Base-by-base conservation (phyloP, 2,888 invertebrate species). In the Mellilla xanthometata region DNA sequence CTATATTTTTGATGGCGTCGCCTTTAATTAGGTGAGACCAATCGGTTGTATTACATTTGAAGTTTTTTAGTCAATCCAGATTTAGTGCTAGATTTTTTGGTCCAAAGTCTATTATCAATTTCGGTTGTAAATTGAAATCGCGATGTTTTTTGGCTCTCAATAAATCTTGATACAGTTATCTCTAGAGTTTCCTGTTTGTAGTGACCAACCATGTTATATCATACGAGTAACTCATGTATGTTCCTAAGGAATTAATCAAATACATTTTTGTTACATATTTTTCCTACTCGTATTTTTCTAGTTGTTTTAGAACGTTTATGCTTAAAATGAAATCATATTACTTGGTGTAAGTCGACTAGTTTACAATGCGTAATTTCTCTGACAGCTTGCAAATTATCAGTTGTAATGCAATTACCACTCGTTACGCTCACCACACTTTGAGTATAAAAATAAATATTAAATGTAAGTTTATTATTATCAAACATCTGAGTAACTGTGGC, bases 11-110 rank as follows among this genome's bases (percentile, higher is more conserved):
- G 64, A 72, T 72, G 63, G 72, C 66, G 68, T 65, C 63, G 63
- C 61, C 50, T 51, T 58, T 65, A 68, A 74, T 72, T 69, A 64
- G 50, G 54, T 64, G 56, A 49, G 56, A 62, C 70, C 60, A 71
- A 76, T 76, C 63, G 67, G 68, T 76, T 76, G 71, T 74, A 65
- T 77, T 74, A 76, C 68, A 67, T 67, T 56, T 56, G 19, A n/a
- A 49, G 50, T 49, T 56, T 40, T 58, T 43, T 38, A 22, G 26
- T 2, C 12, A 8, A 24, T 10, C 12, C 3, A n/a, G 24, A 12
- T 23, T 11, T 23, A 30, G 2, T 7, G 24, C 24, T n/a, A 5
- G n/a, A 27, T 28, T 28, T 36, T 22, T 12, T 19, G 12, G 3
- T 38, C 5, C 11, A 19, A 24, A 8, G 0, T 22, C 12, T 28